Percentiles rank a stretch among this genome's conserved stretches.
Conservation (phyloP, 2,797 vertebrate genomes). For the Anguilla megastoma region DNA sequence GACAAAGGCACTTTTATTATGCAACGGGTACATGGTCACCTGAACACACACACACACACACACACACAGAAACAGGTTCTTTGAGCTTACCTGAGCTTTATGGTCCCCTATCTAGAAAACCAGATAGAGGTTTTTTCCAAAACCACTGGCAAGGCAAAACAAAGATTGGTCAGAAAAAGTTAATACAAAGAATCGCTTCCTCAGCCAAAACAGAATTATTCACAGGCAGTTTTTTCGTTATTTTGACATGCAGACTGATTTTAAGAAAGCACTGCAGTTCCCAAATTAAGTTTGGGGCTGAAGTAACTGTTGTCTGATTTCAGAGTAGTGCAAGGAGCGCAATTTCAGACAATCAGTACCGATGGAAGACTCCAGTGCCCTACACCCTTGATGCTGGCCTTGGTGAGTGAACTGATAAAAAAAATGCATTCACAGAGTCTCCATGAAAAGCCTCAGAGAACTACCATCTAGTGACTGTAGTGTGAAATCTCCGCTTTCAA, state of each 20-base stretch:
- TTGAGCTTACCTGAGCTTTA: no score
- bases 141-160: no score
- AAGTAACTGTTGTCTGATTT: background rate
- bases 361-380: constrained; percentile 24
- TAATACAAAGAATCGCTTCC: no score
- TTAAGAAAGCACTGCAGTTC: background rate
- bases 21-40: no score
- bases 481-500: background rate
- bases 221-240: no score
- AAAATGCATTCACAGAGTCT: background rate
- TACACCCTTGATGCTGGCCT: constrained; percentile 22
- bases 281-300: background rate
- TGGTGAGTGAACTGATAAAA: background rate
- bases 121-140: no score
- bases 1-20: no score
- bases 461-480: background rate
- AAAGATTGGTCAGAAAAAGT: no score
- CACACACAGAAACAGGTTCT: no score
- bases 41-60: no score
- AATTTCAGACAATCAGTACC: background rate
- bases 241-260: background rate
- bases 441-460: background rate
- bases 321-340: background rate
- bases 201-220: no score
- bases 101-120: no score